phyloP scores from a whole-genome alignment of 2,888 invertebrate species.

The Coenonympha glycerion region DNA sequence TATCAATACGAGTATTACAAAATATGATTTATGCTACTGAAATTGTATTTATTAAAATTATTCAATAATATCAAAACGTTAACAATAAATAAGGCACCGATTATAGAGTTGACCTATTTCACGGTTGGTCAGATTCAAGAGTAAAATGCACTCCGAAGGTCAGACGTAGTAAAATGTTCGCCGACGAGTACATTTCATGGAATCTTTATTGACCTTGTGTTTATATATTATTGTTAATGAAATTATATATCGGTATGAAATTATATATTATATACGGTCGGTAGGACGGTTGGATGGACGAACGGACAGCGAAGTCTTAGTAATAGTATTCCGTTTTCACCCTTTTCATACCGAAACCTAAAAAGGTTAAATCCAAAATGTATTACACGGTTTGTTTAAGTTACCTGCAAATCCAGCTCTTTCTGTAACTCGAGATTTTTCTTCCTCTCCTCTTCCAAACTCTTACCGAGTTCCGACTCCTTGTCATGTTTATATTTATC shows the following conservation, averaged over 20 bases:
- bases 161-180: not conserved
- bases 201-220: not conserved
- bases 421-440: slow-evolving; percentile 86
- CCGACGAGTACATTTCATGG: not conserved
- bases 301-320: too few relatives aligned
- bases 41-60: not conserved
- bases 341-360: too few relatives aligned
- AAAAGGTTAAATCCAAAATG: too few relatives aligned
- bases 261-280: too few relatives aligned
- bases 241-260: too few relatives aligned
- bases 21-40: not conserved
- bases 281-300: too few relatives aligned
- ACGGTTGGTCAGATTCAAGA: not conserved
- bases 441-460: slow-evolving; percentile 85
- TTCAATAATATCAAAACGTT: not conserved
- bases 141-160: not conserved
- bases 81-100: not conserved
- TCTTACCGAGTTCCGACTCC: slow-evolving; percentile 78
- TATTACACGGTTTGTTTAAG: too few relatives aligned
- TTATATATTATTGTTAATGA: not conserved
- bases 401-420: slow-evolving; percentile 90
- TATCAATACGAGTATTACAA: too few relatives aligned
- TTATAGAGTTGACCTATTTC: slow-evolving; percentile 5
- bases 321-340: too few relatives aligned
- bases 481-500: slow-evolving; percentile 66